Conservation (phyloP, 2,888 invertebrate genomes). For the Lasioglossum calceatum region DNA sequence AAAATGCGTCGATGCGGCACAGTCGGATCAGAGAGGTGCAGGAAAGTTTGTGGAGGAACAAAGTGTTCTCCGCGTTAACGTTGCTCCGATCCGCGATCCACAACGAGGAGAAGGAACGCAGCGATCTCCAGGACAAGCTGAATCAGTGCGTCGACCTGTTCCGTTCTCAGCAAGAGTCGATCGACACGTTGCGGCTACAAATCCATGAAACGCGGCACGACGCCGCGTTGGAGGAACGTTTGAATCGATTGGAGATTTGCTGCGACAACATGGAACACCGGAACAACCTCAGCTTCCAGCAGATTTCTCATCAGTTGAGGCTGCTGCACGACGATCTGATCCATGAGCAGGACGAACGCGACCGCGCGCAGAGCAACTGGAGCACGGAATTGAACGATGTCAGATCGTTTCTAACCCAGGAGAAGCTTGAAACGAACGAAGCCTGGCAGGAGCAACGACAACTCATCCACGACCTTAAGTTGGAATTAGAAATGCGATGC, state of each 20-base stretch:
- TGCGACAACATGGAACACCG: slow-evolving; percentile 66
- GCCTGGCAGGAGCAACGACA: slow-evolving; percentile 83
- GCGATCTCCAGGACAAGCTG: slow-evolving; percentile 65
- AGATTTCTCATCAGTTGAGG: slow-evolving; percentile 66
- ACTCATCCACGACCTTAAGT: slow-evolving; percentile 84
- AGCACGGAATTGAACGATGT: slow-evolving; percentile 78
- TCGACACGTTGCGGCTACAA: slow-evolving; percentile 68
- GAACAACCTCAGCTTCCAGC: slow-evolving; percentile 67
- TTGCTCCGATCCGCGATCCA: slow-evolving; percentile 71
- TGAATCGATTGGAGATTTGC: slow-evolving; percentile 67
- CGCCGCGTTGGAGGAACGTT: slow-evolving; percentile 50
- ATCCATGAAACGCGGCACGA: slow-evolving; percentile 58
- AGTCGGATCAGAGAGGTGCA: slow-evolving; percentile 68
- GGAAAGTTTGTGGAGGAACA: slow-evolving; percentile 74
- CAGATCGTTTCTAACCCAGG: slow-evolving; percentile 80
- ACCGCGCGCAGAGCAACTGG: slow-evolving; percentile 57
- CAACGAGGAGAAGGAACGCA: slow-evolving; percentile 72
- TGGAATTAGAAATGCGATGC: slow-evolving; percentile 86
- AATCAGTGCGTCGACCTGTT: slow-evolving; percentile 61
- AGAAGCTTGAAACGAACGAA: slow-evolving; percentile 81
- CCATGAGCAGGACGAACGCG: slow-evolving; percentile 56
- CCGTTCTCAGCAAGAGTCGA: slow-evolving; percentile 66
- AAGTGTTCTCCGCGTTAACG: slow-evolving; percentile 72
- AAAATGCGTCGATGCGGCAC: slow-evolving; percentile 58
- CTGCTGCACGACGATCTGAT: slow-evolving; percentile 61